Base-by-base conservation (phyloP, 2,113 vertebrate species). In the Archocentrus centrarchus region DNA sequence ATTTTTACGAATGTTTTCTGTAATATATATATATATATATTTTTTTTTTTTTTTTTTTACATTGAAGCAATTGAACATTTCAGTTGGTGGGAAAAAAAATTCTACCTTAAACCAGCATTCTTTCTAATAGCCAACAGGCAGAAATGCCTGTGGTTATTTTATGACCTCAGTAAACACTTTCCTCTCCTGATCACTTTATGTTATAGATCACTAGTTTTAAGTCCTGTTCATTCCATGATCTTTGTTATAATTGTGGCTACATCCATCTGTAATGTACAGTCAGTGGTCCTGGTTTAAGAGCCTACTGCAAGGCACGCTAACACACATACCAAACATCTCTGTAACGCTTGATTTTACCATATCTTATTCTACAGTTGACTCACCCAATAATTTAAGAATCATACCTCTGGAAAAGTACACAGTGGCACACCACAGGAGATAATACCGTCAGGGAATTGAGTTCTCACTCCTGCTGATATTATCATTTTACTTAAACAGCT, bases 401-500 rank as follows among this genome's bases (percentile, higher is more conserved):
- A 39, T 32, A 57, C 27, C 35, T 11, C n/a, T 53, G 35, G 30
- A 82, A 61, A 61, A 37, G 62, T 6, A 75, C 6, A 81, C 61
- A 80, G 37, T 2, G 4, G 47, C 58, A 55, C 47, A 73, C 18
- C 27, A 35, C 18, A 55, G 47, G 27, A 35, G 47, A 55, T 73
- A 73, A 32, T 73, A 5, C 11, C 62, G 8, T 61, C 17, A 27
- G 3, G 55, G 18, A 75, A 59, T n/a, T 14, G 35, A 86, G 22
- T 30, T 57, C n/a, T 73, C 77, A 66, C 62, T 39, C 75, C 27
- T 2, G 32, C 20, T 68, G 24, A 76, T 83, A 50, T 88, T 84
- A 66, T 92, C 79, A 82, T 86, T 87, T 85, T 84, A 89, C 77
- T 88, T 86, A 77, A 87, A 82, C 79, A 68, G 77, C 79, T 89